Percentiles rank a stretch among this genome's conserved stretches.
These are phyloP conservation scores for Pentalonia nigronervosa DNA, from an alignment of 1,140 invertebrate genomes.

Conservation along the genomic window DNA sequence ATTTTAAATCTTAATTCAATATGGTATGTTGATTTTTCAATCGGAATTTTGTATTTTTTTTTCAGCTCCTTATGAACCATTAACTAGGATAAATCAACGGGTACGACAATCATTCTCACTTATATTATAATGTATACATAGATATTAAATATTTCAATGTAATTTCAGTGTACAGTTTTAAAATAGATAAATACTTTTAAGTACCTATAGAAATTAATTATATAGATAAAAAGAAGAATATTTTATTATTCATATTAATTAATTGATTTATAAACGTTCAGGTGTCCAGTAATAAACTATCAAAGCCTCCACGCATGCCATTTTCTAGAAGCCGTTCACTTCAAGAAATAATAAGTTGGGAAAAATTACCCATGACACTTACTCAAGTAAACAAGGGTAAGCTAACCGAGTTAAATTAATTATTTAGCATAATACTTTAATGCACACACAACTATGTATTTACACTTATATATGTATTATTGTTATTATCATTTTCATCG, in stretches of 20 bases:
- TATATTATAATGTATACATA: background rate
- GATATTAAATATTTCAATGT: background rate
- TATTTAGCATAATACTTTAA: background rate
- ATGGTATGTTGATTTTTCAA: background rate
- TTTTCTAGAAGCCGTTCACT: conserved; percentile 47
- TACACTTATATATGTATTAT: background rate
- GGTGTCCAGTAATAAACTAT: conserved; percentile 46
- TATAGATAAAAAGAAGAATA: background rate
- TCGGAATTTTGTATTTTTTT: background rate
- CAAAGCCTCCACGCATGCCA: conserved; percentile 39
- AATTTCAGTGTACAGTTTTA: background rate
- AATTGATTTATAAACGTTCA: background rate
- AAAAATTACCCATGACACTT: conserved; percentile 33
- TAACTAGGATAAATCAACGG: conserved; percentile 41
- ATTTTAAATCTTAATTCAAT: background rate
- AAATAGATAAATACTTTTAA: background rate
- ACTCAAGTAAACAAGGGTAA: conserved; percentile 47
- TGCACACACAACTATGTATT: background rate
- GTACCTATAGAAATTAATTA: no score
- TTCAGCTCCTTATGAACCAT: conserved; percentile 46
- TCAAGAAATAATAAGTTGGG: conserved; percentile 52
- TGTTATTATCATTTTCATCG: background rate
- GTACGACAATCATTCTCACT: background rate
- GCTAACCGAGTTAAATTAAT: background rate
- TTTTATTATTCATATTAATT: background rate